A percentile compares a stretch with the other conserved stretches of the same genome.
These are phyloP conservation scores for Microdon myrmicae DNA, from an alignment of 2,888 invertebrate species.

Conservation along the genomic window DNA sequence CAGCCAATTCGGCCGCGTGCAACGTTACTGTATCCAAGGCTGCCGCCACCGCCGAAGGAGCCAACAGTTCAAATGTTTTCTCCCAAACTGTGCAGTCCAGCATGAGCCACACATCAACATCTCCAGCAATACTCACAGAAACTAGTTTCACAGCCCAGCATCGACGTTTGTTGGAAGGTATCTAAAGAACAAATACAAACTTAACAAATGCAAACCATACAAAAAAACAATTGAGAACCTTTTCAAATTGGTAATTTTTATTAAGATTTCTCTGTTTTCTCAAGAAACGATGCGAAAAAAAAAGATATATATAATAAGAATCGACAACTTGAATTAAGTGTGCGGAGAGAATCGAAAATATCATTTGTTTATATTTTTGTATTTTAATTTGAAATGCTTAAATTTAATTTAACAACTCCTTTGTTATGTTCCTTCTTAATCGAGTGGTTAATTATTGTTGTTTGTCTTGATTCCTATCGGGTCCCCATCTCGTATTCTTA, in stretches of 20 bases:
- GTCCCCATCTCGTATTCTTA: no score
- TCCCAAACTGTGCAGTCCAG: not conserved
- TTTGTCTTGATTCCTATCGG: no score
- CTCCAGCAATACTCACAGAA: constrained; percentile 55
- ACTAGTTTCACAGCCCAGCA: constrained; percentile 63
- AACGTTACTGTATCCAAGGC: not conserved
- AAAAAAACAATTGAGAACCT: constrained; percentile 53
- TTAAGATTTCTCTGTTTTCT: constrained; percentile 8
- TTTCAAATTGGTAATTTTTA: constrained; percentile 32
- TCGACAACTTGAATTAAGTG: no score
- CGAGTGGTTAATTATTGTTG: constrained; percentile 9
- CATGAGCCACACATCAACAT: constrained; percentile 30
- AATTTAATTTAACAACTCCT: no score
- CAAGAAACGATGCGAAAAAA: constrained; percentile 11
- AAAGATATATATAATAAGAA: constrained; percentile 10
- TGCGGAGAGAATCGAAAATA: constrained; percentile 39
- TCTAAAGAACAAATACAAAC: constrained; percentile 57
- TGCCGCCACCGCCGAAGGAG: constrained; percentile 35
- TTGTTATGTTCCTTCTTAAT: constrained; percentile 12
- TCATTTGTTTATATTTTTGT: constrained; percentile 19
- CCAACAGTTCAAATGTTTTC: constrained; percentile 20
- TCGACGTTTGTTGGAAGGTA: constrained; percentile 67
- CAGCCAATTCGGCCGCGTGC: constrained; percentile 20
- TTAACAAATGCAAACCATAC: constrained; percentile 29
- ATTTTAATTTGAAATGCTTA: constrained; percentile 32